These are phyloP conservation scores for Damaliscus lunatus DNA, from an alignment of 2,113 vertebrate species.

Conservation along the genomic window DNA sequence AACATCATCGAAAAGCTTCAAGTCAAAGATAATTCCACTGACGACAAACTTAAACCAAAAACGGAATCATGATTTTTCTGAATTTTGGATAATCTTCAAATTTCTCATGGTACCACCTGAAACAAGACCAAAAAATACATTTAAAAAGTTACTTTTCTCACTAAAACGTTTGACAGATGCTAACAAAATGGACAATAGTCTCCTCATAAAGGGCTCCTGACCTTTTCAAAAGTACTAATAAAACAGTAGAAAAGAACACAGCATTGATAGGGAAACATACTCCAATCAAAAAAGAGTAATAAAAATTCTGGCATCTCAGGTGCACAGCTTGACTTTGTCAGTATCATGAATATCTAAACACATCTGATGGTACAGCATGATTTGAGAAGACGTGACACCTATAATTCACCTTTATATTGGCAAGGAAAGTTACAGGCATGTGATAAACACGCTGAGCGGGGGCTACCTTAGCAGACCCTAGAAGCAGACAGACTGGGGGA, in stretches of 20 bases:
- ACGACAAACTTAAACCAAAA: slow-evolving; percentile 82
- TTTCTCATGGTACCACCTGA: slow-evolving; percentile 94
- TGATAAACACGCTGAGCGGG: neutral
- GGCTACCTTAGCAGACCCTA: accelerated
- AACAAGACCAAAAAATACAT: slow-evolving; percentile 55
- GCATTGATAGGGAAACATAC: neutral
- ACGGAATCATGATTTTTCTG: slow-evolving; percentile 92
- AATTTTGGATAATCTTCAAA: slow-evolving; percentile 95
- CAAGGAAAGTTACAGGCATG: neutral
- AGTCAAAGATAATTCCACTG: neutral
- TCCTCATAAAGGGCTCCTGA: neutral
- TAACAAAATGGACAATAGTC: neutral
- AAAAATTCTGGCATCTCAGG: neutral
- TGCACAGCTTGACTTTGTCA: neutral
- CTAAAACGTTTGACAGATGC: neutral
- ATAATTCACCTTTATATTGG: neutral
- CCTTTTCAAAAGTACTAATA: neutral
- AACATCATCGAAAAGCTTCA: accelerated
- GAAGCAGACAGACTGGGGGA: neutral
- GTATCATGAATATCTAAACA: no score
- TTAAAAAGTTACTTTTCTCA: neutral
- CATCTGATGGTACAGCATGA: neutral
- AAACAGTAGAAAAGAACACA: neutral
- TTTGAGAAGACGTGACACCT: neutral
- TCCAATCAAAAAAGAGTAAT: neutral